phyloP scores from a whole-genome alignment of 2,797 vertebrate species.

The Brotula barbata region DNA sequence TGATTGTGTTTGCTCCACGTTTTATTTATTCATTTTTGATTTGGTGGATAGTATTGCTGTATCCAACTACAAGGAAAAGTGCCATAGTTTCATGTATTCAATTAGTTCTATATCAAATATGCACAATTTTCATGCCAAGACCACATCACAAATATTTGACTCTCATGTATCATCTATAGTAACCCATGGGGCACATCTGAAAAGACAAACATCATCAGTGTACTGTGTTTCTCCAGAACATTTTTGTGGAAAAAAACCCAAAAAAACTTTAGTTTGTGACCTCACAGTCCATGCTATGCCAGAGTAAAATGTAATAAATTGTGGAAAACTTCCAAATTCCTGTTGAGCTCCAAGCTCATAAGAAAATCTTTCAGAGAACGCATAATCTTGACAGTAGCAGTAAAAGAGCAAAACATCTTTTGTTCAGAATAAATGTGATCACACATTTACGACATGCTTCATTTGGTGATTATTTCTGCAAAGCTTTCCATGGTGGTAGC shows the following conservation, averaged over 20 bases:
- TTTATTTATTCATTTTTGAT: constrained; percentile 25
- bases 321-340: constrained; percentile 1
- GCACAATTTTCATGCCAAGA: constrained; percentile 51
- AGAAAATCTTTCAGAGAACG: constrained; percentile 6
- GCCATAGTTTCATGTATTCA: constrained; percentile 32
- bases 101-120: constrained; percentile 59
- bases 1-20: constrained; percentile 22
- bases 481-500: neutral
- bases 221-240: constrained; percentile 3
- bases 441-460: no score
- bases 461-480: no score
- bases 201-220: constrained; percentile 12
- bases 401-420: constrained; percentile 4
- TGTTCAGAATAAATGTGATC: neutral
- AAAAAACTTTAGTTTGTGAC: constrained; percentile 1
- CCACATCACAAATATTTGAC: constrained; percentile 41
- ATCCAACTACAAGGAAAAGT: constrained; percentile 37
- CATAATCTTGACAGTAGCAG: no score
- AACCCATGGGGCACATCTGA: constrained; percentile 36
- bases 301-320: constrained; percentile 6
- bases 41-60: constrained; percentile 41
- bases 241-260: no score
- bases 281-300: neutral
- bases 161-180: constrained; percentile 23
- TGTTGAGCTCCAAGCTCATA: constrained; percentile 6